Evolutionary conservation across 2,888 invertebrate species (phyloP).

Genomic region (Cartodere bifasciata): DNA sequence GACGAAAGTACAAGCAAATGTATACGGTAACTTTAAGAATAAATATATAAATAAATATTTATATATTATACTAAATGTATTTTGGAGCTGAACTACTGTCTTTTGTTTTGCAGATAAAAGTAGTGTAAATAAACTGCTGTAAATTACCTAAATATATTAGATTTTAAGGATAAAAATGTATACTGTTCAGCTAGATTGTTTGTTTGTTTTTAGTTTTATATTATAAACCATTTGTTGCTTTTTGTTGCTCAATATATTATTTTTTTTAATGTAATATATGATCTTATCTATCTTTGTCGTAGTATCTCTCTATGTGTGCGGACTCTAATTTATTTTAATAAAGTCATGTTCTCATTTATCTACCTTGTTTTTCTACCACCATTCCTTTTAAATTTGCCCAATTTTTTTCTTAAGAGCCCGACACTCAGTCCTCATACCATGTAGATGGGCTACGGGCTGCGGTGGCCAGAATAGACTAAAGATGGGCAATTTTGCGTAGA

Average conservation of each 20-base stretch:
- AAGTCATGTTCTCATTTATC: slow-evolving; percentile 32
- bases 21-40: slow-evolving; percentile 35
- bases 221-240: slow-evolving; percentile 35
- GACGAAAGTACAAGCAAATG: slow-evolving; percentile 36
- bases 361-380: slow-evolving; percentile 3
- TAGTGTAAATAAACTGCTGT: too few species aligned
- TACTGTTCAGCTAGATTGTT: slow-evolving; percentile 33
- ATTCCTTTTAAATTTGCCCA: too few species aligned
- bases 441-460: too few species aligned
- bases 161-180: slow-evolving; percentile 37
- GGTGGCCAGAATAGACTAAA: too few species aligned
- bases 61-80: too few species aligned
- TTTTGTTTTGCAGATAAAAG: too few species aligned
- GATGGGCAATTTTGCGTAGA: too few species aligned
- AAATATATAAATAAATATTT: too few species aligned
- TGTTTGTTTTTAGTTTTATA: slow-evolving; percentile 29
- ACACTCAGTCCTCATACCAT: too few species aligned
- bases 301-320: too few species aligned
- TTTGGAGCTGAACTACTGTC: too few species aligned
- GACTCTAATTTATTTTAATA: slow-evolving; percentile 41
- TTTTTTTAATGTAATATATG: slow-evolving; percentile 32
- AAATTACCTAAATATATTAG: slow-evolving; percentile 34
- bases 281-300: slow-evolving; percentile 31
- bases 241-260: slow-evolving; percentile 37
- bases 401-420: too few species aligned